These are phyloP conservation scores for Dinoponera quadriceps DNA, from an alignment of 1,140 invertebrate genomes.

Conservation along the genomic window DNA sequence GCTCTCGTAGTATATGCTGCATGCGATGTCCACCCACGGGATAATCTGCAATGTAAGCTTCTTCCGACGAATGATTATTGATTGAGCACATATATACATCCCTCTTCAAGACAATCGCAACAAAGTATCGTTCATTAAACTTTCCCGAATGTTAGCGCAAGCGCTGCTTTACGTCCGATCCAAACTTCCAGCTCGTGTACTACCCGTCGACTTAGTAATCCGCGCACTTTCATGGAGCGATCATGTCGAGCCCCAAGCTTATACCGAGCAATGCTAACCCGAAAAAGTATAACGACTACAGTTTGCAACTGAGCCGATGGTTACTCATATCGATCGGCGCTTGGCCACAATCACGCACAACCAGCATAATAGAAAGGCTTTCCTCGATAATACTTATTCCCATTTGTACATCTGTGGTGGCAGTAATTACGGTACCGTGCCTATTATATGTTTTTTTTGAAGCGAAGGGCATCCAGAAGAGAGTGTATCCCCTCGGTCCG, in stretches of 20 bases:
- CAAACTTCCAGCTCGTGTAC: neutral
- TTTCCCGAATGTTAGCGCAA: neutral
- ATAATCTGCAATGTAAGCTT: neutral
- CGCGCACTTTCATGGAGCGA: neutral
- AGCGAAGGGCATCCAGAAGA: no score
- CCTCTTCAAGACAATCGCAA: neutral
- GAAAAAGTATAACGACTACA: slow-evolving; percentile 10
- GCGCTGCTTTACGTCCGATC: neutral
- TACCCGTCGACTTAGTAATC: neutral
- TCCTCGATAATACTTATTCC: no score
- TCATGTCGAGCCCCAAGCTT: neutral
- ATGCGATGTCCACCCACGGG: neutral
- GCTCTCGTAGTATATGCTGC: neutral
- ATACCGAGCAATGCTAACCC: neutral
- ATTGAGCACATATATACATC: neutral
- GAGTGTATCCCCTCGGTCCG: no score
- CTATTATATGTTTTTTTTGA: no score
- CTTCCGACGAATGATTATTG: no score
- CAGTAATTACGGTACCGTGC: no score
- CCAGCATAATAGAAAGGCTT: no score
- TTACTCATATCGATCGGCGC: neutral
- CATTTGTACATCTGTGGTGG: no score
- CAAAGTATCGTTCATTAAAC: no score
- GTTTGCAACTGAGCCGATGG: slow-evolving; percentile 18
- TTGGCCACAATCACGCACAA: no score